Base-by-base conservation (phyloP, 2,113 vertebrate genomes). In the Paratilapia polleni region DNA sequence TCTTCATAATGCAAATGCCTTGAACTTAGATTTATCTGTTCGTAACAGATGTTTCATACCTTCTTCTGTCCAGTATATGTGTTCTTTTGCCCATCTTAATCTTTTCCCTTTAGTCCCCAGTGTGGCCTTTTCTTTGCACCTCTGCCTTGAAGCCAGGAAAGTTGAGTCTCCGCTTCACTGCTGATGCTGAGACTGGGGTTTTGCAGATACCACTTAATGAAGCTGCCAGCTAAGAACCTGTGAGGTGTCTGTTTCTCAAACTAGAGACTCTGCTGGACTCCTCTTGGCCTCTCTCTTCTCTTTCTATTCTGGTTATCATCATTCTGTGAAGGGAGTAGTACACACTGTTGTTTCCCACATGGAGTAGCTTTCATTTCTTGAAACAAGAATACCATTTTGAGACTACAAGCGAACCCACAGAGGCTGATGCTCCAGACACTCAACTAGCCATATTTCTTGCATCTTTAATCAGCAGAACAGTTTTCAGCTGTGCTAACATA, bases 371-470 rank as follows among this genome's bases (percentile, higher is more conserved):
- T 73, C 68, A 54, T 34, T 54, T 73, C 68, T 54, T 73, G 26
- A 73, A 73, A 73, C 47, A 73, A 73, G 43, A 73, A 54, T 31
- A 73, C 66, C 43, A 73, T 31, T 73, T 73, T 31, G 66, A 73
- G 66, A 73, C 47, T 34, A n/a, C 26, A 34, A 73, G 19, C 0
- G 4, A 54, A 73, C 11, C 47, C 68, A n/a, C 19, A 73, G 68
- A 73, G 68, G 47, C 66, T 52, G 0, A 19, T 31, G 24, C 66
- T 73, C 43, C 24, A 73, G 66, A 73, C 43, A 20, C 24, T 73
- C 66, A 73, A 73, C 66, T 52, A 73, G 43, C 31, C 24, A 52
- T 52, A 73, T 73, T 73, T 52, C 24, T 52, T 73, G 17, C 2
- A 73, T 34, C 47, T 54, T 73, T 73, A 54, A 73, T 49, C 24